Conservation (phyloP, 2,888 invertebrate genomes). For the Beris chalybata region DNA sequence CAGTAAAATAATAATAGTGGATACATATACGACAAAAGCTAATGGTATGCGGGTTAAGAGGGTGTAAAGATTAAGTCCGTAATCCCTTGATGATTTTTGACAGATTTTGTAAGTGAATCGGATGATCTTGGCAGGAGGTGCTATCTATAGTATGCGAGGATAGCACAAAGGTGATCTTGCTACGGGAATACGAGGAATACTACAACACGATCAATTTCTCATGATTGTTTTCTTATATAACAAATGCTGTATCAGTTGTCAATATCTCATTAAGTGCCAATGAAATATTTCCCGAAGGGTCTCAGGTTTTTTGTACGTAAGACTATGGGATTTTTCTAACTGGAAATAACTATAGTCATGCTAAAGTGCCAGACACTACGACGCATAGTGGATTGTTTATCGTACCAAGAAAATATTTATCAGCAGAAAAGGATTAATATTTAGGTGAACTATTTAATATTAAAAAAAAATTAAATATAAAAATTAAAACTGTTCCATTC, state of each 20-base stretch:
- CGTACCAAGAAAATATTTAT: too few species aligned
- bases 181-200: conserved; percentile 10
- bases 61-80: conserved; percentile 31
- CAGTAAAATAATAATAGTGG: conserved; percentile 10
- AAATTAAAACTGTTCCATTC: too few species aligned
- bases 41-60: neutral
- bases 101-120: conserved; percentile 38
- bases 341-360: too few species aligned
- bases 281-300: neutral
- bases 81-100: conserved; percentile 40
- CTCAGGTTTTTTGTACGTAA: too few species aligned
- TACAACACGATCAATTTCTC: conserved; percentile 31
- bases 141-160: conserved; percentile 23
- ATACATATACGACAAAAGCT: too few species aligned
- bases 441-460: too few species aligned
- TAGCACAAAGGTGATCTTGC: conserved; percentile 15
- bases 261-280: conserved; percentile 39
- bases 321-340: too few species aligned
- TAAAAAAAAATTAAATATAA: too few species aligned
- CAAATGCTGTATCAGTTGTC: conserved; percentile 35
- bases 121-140: conserved; percentile 36
- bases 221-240: conserved; percentile 29
- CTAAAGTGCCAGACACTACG: too few species aligned
- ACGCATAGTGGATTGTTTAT: too few species aligned
- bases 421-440: too few species aligned